phyloP scores from a whole-genome alignment of 23 tunicate species.

The Clavelina lepadiformis region DNA sequence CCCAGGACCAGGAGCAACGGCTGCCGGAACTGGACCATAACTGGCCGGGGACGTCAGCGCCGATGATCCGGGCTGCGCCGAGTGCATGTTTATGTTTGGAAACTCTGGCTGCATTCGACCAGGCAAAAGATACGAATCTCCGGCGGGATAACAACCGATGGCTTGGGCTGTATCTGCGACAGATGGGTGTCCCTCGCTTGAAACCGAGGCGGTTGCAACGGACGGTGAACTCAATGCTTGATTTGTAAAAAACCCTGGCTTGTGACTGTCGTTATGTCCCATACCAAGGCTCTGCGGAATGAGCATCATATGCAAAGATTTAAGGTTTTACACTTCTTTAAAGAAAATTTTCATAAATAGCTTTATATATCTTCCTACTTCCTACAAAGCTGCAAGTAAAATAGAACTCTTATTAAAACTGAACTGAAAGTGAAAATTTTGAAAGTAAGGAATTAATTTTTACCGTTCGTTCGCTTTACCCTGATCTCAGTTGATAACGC shows the following conservation, averaged over 20 bases:
- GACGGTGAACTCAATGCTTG: constrained; percentile 29
- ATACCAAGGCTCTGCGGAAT: constrained; percentile 62
- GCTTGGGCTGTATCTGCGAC: constrained; percentile 13
- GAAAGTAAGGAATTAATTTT: no score
- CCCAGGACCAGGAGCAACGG: constrained; percentile 66
- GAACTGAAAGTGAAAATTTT: no score
- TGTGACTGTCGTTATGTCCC: constrained; percentile 47
- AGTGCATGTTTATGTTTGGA: constrained; percentile 66
- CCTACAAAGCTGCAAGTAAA: no score
- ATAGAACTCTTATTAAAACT: no score
- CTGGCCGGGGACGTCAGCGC: constrained; percentile 73
- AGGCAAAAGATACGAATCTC: constrained; percentile 62
- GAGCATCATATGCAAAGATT: constrained; percentile 47
- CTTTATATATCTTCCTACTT: no score
- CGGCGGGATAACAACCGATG: constrained; percentile 33
- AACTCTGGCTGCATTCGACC: constrained; percentile 82
- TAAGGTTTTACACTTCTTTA: no score
- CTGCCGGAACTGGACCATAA: constrained; percentile 47
- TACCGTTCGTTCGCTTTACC: no score
- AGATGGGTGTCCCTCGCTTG: constrained; percentile 28
- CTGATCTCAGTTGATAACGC: no score
- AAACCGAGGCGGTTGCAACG: constrained; percentile 22
- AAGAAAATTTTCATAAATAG: no score
- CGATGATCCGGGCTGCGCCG: constrained; percentile 71
- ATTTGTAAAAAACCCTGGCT: constrained; percentile 29